Conservation (phyloP, 2,888 invertebrate genomes). For the Panopea generosa region DNA sequence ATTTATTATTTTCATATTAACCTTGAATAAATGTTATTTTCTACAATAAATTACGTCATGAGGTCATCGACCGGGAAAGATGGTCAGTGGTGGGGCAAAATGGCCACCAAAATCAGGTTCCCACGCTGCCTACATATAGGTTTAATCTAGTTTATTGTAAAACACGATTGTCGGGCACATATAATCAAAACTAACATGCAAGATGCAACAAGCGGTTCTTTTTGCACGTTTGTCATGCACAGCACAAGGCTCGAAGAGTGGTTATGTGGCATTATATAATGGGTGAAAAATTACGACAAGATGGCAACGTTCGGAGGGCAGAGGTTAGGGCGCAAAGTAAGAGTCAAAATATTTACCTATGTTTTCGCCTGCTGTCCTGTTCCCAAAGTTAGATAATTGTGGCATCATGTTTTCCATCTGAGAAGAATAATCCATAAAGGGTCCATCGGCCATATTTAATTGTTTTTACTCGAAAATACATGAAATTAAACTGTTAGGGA, state of each 20-base stretch:
- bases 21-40: too few relatives aligned
- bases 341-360: conserved; percentile 55
- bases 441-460: conserved; percentile 68
- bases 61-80: too few relatives aligned
- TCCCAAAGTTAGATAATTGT: conserved; percentile 55
- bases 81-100: conserved; percentile 35
- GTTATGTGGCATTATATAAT: conserved; percentile 58
- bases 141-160: too few relatives aligned
- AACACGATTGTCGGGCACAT: too few relatives aligned
- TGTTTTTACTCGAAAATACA: conserved; percentile 38
- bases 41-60: too few relatives aligned
- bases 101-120: conserved; percentile 47
- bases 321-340: conserved; percentile 47
- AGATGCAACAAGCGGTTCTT: too few relatives aligned
- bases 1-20: too few relatives aligned
- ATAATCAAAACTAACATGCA: too few relatives aligned
- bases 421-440: conserved; percentile 68
- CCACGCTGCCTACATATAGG: too few relatives aligned
- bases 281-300: conserved; percentile 22
- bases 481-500: conserved; percentile 44
- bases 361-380: conserved; percentile 49
- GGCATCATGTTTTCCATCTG: conserved; percentile 63
- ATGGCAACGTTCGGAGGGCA: conserved; percentile 43
- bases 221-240: too few relatives aligned
- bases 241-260: background rate